Conservation (phyloP, 2,113 vertebrate genomes). For the Piaya cayana region DNA sequence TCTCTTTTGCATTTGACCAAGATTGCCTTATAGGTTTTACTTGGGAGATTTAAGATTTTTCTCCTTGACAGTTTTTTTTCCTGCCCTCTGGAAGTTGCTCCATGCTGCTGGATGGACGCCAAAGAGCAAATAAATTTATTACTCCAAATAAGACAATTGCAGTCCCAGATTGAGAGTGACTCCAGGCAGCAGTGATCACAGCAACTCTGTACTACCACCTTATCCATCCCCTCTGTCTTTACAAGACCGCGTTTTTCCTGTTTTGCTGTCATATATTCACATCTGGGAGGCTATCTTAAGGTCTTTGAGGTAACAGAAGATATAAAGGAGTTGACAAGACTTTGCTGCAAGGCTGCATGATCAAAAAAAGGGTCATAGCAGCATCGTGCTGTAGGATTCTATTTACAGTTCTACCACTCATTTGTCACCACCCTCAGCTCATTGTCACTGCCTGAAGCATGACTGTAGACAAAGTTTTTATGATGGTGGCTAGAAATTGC, state of each 20-base stretch:
- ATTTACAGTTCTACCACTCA: not conserved
- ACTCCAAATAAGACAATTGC: not conserved
- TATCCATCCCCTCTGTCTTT: not conserved
- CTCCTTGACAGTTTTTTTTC: not conserved
- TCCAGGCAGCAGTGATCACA: not conserved
- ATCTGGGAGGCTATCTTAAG: not conserved
- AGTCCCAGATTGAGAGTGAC: not conserved
- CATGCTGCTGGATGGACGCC: rapidly evolving
- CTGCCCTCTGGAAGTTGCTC: not conserved
- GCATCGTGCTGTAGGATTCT: rapidly evolving
- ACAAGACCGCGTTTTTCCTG: not conserved
- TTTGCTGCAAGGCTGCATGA: not conserved
- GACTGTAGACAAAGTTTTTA: not conserved
- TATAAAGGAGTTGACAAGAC: not conserved
- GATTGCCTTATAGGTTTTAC: not conserved
- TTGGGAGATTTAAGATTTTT: not conserved
- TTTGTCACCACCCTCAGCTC: not conserved
- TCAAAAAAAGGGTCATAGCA: not conserved
- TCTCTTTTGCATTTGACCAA: not conserved
- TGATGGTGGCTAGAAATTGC: not conserved
- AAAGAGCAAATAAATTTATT: not conserved
- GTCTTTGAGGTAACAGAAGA: not conserved
- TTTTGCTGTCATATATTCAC: not conserved
- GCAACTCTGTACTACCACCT: not conserved
- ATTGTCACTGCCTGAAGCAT: not conserved